Base-by-base conservation (phyloP, 2,113 vertebrate species). In the Lasiurus cinereus region DNA sequence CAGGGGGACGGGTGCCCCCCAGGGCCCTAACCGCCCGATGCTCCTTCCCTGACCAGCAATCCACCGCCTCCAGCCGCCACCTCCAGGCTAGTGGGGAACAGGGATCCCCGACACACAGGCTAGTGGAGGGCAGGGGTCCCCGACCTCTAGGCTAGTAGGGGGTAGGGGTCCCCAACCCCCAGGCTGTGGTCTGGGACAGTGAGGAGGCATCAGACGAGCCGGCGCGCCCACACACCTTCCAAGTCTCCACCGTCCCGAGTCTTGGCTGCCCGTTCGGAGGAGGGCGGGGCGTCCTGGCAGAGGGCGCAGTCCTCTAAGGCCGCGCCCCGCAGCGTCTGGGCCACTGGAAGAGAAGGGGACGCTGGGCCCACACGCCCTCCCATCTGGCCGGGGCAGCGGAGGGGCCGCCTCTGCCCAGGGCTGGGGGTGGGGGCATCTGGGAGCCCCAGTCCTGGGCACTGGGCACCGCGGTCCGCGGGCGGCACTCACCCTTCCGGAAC, bases 241-340 rank as follows among this genome's bases (percentile, higher is more conserved):
- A 99, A 99, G 93, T 99, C 99, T 7, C 99, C 99, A 9, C 99
- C 99, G 11, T 99, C 99, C 56, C 98, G 98, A 93, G 99, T 99
- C 98, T 99, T 99, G 92, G 99, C 99, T 92, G 99, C 99, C 43
- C 99, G 98, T 96, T 99, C 99, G 2, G 99, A 99, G 94, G 99
- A 99, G 3, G 99, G 99, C 96, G 99, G 98, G 39, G 98, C 99
- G 98, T 99, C 99, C 97, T 99, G 99, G 98, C 99, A 99, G 77
- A 99, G 98, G 67, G 99, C 99, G 64, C 99, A 99, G 96, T 99
- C 99, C 97, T 99, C 99, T 93, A 99, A 69, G 72, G 99, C 98
- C 0, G 99, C 99, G 39, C 97, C 99, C 94, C 99, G 98, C 96
- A 99, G 98, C 67, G 98, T 98, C 72, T 99, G 99, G 80, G 98